Evolutionary conservation across 2,888 invertebrate species (phyloP).

Genomic region (Drosophila setosimentum): DNA sequence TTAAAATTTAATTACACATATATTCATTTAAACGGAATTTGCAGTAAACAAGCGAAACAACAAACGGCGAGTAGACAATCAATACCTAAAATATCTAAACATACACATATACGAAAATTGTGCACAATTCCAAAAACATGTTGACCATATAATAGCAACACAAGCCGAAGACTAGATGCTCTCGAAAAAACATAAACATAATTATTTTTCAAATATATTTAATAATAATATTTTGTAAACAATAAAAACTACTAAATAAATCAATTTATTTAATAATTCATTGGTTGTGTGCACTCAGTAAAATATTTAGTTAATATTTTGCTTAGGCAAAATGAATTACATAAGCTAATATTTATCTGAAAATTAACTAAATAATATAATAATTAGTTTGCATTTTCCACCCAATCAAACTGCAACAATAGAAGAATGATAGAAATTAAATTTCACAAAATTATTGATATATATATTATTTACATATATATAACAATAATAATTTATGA

Average conservation of each 20-base stretch:
- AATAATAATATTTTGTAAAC: neutral
- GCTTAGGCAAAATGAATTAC: neutral
- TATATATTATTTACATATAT: too few relatives aligned
- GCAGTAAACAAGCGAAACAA: conserved; percentile 59
- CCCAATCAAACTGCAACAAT: too few relatives aligned
- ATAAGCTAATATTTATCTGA: neutral
- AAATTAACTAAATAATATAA: neutral
- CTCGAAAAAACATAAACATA: neutral
- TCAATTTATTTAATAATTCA: neutral
- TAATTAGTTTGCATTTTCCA: neutral
- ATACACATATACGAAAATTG: neutral
- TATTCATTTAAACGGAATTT: conserved; percentile 69
- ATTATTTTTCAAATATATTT: neutral
- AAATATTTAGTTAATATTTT: neutral
- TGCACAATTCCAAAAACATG: neutral
- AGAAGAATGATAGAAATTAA: neutral
- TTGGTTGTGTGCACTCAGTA: neutral
- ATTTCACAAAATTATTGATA: neutral
- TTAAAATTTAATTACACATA: conserved; percentile 76
- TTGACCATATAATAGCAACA: neutral
- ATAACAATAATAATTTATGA: neutral
- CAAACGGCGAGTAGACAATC: neutral
- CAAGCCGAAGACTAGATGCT: conserved; percentile 25
- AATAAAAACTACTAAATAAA: too few relatives aligned
- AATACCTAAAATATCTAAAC: conserved; percentile 1